A percentile compares a stretch with the other conserved stretches of the same genome.
phyloP scores from a whole-genome alignment of 2,113 vertebrate genomes.

The Pluvianellus socialis region DNA sequence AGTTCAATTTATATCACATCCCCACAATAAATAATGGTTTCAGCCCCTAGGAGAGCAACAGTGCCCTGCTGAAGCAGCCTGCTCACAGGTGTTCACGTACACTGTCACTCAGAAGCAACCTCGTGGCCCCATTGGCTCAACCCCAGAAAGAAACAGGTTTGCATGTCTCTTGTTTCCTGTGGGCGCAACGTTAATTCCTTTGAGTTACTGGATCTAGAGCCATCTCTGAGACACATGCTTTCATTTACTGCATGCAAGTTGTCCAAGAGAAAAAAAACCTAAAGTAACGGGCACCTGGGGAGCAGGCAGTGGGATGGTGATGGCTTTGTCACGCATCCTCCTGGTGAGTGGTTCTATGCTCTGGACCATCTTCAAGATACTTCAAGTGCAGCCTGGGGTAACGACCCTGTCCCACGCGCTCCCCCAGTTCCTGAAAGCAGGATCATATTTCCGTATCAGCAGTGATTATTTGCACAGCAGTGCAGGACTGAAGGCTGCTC shows the following conservation, averaged over 20 bases:
- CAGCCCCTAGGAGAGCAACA: background rate
- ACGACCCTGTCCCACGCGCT: background rate
- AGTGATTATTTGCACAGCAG: background rate
- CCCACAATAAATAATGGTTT: background rate
- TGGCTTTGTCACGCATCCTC: background rate
- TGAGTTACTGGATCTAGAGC: background rate
- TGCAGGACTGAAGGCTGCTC: background rate
- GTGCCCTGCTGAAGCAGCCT: background rate
- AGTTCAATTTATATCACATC: background rate
- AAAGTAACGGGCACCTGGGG: background rate
- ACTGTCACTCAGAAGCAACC: background rate
- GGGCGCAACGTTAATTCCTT: background rate
- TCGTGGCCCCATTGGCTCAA: background rate
- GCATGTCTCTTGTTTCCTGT: background rate
- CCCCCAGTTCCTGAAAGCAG: background rate
- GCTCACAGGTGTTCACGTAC: accelerated
- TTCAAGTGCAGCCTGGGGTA: background rate
- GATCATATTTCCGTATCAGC: background rate
- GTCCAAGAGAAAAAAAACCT: background rate
- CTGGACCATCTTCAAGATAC: background rate
- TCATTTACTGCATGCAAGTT: background rate
- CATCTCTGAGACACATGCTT: background rate
- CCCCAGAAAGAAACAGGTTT: background rate
- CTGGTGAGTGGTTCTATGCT: background rate
- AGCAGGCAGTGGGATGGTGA: background rate